Conservation (phyloP, 1,140 invertebrate genomes). For the Coptotermes formosanus region DNA sequence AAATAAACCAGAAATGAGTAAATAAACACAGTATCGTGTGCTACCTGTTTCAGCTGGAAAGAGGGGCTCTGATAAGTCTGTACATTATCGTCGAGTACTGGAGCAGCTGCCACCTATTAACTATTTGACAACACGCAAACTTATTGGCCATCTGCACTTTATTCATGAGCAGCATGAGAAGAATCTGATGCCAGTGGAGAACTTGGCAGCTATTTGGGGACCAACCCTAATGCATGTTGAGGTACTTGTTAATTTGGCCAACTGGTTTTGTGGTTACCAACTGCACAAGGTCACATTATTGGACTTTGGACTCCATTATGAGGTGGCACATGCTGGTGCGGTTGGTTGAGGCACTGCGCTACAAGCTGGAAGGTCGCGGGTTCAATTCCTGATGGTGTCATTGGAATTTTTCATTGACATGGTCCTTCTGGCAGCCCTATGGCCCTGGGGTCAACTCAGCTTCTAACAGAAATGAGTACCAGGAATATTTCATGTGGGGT, state of each 20-base stretch:
- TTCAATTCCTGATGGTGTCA: too few relatives aligned
- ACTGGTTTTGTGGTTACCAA: too few relatives aligned
- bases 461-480: too few relatives aligned
- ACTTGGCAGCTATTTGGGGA: conserved; percentile 81
- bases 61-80: conserved; percentile 35
- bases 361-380: too few relatives aligned
- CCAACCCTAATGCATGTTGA: conserved; percentile 76
- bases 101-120: conserved; percentile 65
- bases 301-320: too few relatives aligned
- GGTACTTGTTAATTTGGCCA: conserved; percentile 40
- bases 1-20: background rate
- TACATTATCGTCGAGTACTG: conserved; percentile 58
- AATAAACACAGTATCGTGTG: background rate
- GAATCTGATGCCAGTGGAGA: conserved; percentile 77
- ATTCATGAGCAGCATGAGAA: conserved; percentile 69
- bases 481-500: too few relatives aligned
- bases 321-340: too few relatives aligned
- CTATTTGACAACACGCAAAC: conserved; percentile 67
- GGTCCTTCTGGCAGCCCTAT: too few relatives aligned
- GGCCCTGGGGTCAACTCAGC: too few relatives aligned
- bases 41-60: background rate
- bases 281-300: too few relatives aligned
- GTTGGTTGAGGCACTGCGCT: too few relatives aligned
- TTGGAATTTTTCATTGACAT: too few relatives aligned
- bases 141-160: conserved; percentile 78